Percentiles rank a stretch among this genome's conserved stretches.
These are phyloP conservation scores for Gopherus flavomarginatus DNA, from an alignment of 2,113 vertebrate species.

Conservation along the genomic window DNA sequence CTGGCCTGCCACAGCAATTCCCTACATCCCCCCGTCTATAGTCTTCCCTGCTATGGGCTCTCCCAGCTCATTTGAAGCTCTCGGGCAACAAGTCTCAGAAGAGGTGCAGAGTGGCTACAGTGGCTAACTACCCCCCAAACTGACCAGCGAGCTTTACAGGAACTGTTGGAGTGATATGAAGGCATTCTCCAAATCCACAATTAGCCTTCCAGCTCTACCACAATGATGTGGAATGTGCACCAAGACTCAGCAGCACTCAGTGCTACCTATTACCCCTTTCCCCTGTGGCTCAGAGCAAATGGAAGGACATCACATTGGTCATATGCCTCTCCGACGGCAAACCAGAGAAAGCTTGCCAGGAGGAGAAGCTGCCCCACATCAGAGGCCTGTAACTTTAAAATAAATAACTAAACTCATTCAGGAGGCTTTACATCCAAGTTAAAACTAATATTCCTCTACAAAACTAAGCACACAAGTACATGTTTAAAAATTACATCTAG, in stretches of 20 bases:
- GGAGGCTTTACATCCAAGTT: background rate
- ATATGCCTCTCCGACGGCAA: background rate
- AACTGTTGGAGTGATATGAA: too few relatives aligned
- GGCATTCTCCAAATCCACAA: background rate
- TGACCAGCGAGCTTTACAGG: too few relatives aligned
- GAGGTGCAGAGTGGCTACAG: too few relatives aligned
- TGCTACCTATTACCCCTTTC: background rate
- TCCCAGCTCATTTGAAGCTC: too few relatives aligned
- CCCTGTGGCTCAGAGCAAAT: background rate
- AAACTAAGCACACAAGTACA: background rate
- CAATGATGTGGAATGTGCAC: background rate
- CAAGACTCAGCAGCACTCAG: background rate
- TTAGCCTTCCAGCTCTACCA: background rate
- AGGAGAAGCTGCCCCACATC: background rate
- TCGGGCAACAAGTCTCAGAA: too few relatives aligned
- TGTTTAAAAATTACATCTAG: background rate
- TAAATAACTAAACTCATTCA: background rate
- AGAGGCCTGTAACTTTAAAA: background rate
- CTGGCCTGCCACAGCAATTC: too few relatives aligned
- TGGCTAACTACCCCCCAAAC: too few relatives aligned
- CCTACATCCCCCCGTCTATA: too few relatives aligned
- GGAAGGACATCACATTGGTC: background rate
- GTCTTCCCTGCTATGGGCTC: too few relatives aligned
- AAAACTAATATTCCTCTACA: background rate
- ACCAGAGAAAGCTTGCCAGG: background rate